A percentile compares a stretch with the other conserved stretches of the same genome.
Conservation (phyloP, 2,797 vertebrate species). For the Sparus aurata region DNA sequence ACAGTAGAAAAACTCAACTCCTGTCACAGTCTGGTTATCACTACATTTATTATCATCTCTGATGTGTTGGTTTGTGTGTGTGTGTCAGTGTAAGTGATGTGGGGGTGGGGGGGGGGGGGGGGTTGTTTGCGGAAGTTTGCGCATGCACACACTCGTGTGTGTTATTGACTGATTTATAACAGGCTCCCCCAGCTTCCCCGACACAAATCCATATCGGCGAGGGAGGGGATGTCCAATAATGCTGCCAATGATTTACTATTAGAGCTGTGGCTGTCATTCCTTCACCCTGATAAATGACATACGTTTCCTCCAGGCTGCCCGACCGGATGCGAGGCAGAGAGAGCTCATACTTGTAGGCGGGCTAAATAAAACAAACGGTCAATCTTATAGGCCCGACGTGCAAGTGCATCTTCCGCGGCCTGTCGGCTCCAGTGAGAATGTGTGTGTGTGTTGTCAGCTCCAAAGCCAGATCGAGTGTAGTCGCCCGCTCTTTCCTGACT, state of each 20-base stretch:
- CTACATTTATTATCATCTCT: conserved; percentile 45
- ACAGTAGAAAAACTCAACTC: conserved; percentile 24
- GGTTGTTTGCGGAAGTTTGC: conserved; percentile 28
- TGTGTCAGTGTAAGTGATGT: conserved; percentile 35
- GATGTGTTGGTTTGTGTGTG: conserved; percentile 9
- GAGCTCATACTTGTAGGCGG: conserved; percentile 37
- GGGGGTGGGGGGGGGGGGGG: no score
- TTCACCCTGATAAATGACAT: conserved; percentile 75
- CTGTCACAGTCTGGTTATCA: conserved; percentile 29
- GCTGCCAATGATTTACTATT: conserved; percentile 80
- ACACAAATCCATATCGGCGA: conserved; percentile 75
- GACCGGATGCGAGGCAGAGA: conserved; percentile 46
- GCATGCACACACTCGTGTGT: conserved; percentile 33
- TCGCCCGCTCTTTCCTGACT: conserved; percentile 34
- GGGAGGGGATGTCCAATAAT: conserved; percentile 74
- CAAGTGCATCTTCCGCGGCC: conserved; percentile 13
- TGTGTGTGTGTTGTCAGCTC: conserved; percentile 30
- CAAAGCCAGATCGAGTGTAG: conserved; percentile 53
- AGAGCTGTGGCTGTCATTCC: conserved; percentile 70
- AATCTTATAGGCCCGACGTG: conserved; percentile 45
- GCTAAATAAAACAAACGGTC: conserved; percentile 65
- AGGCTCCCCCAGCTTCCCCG: conserved; percentile 54
- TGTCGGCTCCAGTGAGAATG: conserved; percentile 25
- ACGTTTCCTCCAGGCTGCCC: conserved; percentile 45
- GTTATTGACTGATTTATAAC: conserved; percentile 77